A percentile compares a stretch with the other conserved stretches of the same genome.
Evolutionary conservation across 2,113 vertebrate genomes (phyloP).

Genomic region (Neodontobutis hainanensis): DNA sequence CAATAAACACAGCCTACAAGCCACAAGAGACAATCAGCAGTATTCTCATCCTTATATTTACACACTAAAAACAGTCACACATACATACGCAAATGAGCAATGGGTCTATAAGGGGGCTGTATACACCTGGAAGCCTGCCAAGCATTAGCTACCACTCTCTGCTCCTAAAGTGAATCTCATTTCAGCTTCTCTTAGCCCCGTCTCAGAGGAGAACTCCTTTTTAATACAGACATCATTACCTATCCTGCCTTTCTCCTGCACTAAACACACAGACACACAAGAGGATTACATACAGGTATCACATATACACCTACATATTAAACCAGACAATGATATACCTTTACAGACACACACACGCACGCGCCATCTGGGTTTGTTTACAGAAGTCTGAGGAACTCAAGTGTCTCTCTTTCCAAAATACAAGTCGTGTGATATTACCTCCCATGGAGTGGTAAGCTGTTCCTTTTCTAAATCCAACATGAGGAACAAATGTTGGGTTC

Average conservation of each 20-base stretch:
- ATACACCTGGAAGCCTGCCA: conserved; percentile 47
- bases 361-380: conserved; percentile 52
- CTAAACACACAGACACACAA: conserved; percentile 26
- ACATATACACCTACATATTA: conserved; percentile 37
- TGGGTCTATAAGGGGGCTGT: conserved; percentile 18
- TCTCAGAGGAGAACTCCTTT: conserved; percentile 51
- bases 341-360: conserved; percentile 16
- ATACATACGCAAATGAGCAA: conserved; percentile 38
- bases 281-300: conserved; percentile 37
- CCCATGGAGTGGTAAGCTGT: conserved; percentile 72
- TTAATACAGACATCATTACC: conserved; percentile 48
- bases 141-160: conserved; percentile 38
- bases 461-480: conserved; percentile 68
- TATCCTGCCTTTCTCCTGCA: conserved; percentile 28
- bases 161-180: conserved; percentile 55
- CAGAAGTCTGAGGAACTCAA: conserved; percentile 48
- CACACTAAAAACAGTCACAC: conserved; percentile 15
- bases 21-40: conserved; percentile 13
- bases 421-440: conserved; percentile 58
- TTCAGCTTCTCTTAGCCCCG: conserved; percentile 34
- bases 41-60: conserved; percentile 17
- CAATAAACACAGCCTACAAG: conserved; percentile 4
- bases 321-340: conserved; percentile 38
- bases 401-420: conserved; percentile 59
- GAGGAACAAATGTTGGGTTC: conserved; percentile 66